Conservation (phyloP, 2,797 vertebrate genomes). For the Coilia nasus region DNA sequence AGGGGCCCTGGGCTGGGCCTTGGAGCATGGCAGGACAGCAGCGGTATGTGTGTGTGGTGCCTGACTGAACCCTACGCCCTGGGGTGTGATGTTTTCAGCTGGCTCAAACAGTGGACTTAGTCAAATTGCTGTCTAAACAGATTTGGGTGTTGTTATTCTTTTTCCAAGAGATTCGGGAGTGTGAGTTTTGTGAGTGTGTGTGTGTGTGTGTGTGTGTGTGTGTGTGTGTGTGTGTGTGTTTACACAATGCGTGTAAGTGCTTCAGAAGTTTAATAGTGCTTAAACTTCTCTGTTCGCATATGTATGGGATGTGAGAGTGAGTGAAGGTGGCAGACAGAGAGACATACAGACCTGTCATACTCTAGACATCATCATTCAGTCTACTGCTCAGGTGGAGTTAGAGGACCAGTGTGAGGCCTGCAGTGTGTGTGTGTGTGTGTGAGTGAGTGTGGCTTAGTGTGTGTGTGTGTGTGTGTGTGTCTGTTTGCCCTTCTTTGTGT, state of each 20-base stretch:
- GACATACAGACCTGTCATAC: background rate
- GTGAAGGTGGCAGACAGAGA: background rate
- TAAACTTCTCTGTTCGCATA: background rate
- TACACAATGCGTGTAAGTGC: background rate
- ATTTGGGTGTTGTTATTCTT: background rate
- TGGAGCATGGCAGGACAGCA: background rate
- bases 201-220: background rate
- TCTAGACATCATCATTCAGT: slow-evolving; percentile 22
- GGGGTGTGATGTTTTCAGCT: background rate
- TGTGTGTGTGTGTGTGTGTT: background rate
- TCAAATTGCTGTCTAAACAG: background rate
- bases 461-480: slow-evolving; percentile 25
- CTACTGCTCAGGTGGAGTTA: background rate
- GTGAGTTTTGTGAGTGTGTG: background rate
- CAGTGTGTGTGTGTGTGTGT: background rate
- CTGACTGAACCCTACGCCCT: no score
- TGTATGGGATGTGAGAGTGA: background rate
- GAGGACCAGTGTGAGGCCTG: background rate
- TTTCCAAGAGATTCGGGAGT: background rate
- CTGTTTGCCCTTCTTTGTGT: slow-evolving; percentile 23
- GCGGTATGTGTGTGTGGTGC: no score
- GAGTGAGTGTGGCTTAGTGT: background rate
- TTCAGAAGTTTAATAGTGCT: background rate
- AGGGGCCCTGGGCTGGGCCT: background rate
- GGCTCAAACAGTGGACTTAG: background rate